phyloP scores from a whole-genome alignment of 1,140 invertebrate genomes.

The Macrotrachela quadricornifera region DNA sequence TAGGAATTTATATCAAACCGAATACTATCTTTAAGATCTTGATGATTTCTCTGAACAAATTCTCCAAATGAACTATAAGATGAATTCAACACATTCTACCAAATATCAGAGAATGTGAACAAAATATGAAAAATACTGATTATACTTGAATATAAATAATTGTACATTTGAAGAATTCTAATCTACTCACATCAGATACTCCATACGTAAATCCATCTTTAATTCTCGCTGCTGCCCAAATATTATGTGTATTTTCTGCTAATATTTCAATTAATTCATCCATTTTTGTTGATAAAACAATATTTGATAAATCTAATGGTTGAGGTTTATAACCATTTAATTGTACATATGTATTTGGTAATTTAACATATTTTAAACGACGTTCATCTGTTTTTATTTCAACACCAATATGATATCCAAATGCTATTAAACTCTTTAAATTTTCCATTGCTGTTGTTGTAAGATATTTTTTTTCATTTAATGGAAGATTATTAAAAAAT shows the following conservation, averaged over 20 bases:
- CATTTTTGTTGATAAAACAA: constrained; percentile 58
- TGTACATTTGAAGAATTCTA: no score
- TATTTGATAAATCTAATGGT: constrained; percentile 76
- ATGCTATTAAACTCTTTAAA: constrained; percentile 76
- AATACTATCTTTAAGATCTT: no score
- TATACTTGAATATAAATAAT: no score
- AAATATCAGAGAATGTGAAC: no score
- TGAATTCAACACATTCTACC: no score
- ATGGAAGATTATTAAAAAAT: no score
- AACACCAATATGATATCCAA: constrained; percentile 67
- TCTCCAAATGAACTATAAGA: no score
- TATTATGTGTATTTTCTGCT: constrained; percentile 94
- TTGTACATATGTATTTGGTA: constrained; percentile 78
- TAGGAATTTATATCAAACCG: no score
- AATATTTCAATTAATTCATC: constrained; percentile 84
- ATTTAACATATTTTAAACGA: constrained; percentile 67
- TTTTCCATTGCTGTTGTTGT: constrained; percentile 86
- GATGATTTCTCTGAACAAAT: no score
- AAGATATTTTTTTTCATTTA: neutral
- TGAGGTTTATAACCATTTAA: constrained; percentile 93
- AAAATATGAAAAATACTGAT: no score
- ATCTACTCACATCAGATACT: constrained; percentile 51
- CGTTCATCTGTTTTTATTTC: constrained; percentile 29
- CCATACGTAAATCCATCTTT: constrained; percentile 97
- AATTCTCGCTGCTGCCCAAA: constrained; percentile 92